Base-by-base conservation (phyloP, 1,140 invertebrate species). In the Papilio glaucus region DNA sequence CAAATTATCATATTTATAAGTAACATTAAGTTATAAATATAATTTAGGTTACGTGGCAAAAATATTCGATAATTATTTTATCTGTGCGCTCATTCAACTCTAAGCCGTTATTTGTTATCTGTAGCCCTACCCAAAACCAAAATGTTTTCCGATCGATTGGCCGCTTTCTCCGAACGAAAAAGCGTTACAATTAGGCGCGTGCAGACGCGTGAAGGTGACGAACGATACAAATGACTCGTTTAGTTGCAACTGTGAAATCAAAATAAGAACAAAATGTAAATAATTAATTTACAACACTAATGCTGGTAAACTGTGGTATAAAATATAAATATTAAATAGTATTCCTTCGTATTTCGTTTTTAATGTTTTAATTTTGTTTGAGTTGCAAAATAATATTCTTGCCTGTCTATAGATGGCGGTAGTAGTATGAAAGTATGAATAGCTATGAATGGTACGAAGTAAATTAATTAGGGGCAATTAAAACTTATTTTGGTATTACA, bases 151-250 rank as follows among this genome's bases (percentile, higher is more conserved):
- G 78, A 76, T 83, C 77, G 73, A 82, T 80, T 61, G 75, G 57
- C 74, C 76, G 84, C 86, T 89, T 87, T 89, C 85, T 83, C 85
- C 76, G 71, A 80, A 80, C 84, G 84, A 82, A 84, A 86, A 87
- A 82, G 80, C 78, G 82, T 78, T 77, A 73, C 78, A 85, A 85
- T 86, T 81, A 77, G 75, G 77, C 76, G 75, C 70, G 60, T 62
- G 77, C 67, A 61, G 37, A 39, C 42, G 65, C 38, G 73, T 42
- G 38, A 39, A 63, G n/a, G 29, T 62, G 60, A 38, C 37, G 62
- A 65, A 61, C 10, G 21, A 10, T 15, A 49, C 45, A 10, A 49
- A 57, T 57, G 10, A 24, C 15, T 26, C 12, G 9, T 12, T 57
- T 24, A 24, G 10, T 33, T 33, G 29, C 9, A 24, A 3, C 49